Evolutionary conservation across 2,797 vertebrate genomes (phyloP), one percentile per base, ranked within the genome.

Genomic region (Austrolebias charrua): DNA sequence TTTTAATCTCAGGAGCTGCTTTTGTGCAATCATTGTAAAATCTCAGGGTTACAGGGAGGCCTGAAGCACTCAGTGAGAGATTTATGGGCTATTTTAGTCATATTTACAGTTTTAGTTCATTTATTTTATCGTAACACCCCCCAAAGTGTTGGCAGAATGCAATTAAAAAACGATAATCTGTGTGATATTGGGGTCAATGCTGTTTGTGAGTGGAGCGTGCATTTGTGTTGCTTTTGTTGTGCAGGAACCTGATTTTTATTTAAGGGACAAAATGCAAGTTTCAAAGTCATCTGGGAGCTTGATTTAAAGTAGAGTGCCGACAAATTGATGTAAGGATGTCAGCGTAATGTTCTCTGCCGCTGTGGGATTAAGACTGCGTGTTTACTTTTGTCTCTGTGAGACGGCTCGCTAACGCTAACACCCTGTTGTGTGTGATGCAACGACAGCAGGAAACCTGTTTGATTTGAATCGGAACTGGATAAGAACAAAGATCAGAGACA

Each of bases 1-100:
- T 43, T 73, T 86, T 90, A 91, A 91, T 90, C 88, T 89, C 75
- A 63, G 35, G 40, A 75, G 82, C 73, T 81, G 81, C 81, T 86
- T 88, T 84, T 55, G 66, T 77, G 51, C 89, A 89, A 89, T 90
- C 80, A 80, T 71, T 73, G 73, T 53, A 75, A 78, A 73, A 86
- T 75, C 78, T 82, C 71, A 64, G 33, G 56, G 75, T 76, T 57
- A 77, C n/a, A 78, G 13, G 8, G 24, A 55, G 43, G 60, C 33
- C 55, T 71, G 8, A 28, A 72, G 48, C 64, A n/a, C 66, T 80
- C 61, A 55, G 57, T 6, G 2, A 61, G 52, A 46, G 48, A 43
- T 79, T 80, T 60, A 63, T 58, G 47, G 42, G 42, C 61, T 45
- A 46, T 31, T 68, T 73, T 65, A 66, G 48, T 63, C 56, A 67